Conservation (phyloP, 2,797 vertebrate genomes). For the Orestias chungarensis region DNA sequence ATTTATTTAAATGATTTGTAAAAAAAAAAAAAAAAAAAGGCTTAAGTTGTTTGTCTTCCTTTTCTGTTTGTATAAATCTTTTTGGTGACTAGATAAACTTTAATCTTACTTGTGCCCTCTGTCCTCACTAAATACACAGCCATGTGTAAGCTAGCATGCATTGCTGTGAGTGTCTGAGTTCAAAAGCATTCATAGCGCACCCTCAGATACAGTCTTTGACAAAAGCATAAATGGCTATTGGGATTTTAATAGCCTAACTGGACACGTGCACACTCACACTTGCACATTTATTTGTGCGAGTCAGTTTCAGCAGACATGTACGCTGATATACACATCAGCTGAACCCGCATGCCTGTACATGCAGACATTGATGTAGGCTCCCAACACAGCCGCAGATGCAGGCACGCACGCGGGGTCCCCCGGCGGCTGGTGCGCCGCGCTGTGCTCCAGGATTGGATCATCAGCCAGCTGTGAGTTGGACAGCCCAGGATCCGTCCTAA, state of each 20-base stretch:
- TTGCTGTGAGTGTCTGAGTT: constrained; percentile 42
- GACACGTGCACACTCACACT: constrained; percentile 16
- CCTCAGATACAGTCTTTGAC: constrained; percentile 69
- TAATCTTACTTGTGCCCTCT: constrained; percentile 50
- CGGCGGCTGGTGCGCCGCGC: constrained; percentile 77
- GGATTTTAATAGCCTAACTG: constrained; percentile 58
- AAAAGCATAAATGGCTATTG: constrained; percentile 69
- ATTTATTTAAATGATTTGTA: too few species aligned
- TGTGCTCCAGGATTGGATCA: constrained; percentile 84
- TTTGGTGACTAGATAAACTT: constrained; percentile 53
- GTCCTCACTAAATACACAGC: constrained; percentile 54
- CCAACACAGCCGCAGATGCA: constrained; percentile 62
- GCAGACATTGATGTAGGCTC: constrained; percentile 34
- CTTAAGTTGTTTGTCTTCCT: constrained; percentile 17
- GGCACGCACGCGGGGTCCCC: constrained; percentile 72
- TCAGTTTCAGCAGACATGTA: constrained; percentile 46
- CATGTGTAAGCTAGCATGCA: constrained; percentile 30
- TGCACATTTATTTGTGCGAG: constrained; percentile 51
- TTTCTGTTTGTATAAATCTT: constrained; percentile 48
- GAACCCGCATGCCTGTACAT: constrained; percentile 60
- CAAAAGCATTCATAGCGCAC: constrained; percentile 66
- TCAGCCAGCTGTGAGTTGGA: constrained; percentile 88
- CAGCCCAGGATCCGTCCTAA: constrained; percentile 85
- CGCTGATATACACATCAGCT: constrained; percentile 63
- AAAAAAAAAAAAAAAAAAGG: too few species aligned